Percentiles rank a stretch among this genome's conserved stretches.
Conservation (phyloP, 2,113 vertebrate species). For the Dolichallabes microphthalmus region DNA sequence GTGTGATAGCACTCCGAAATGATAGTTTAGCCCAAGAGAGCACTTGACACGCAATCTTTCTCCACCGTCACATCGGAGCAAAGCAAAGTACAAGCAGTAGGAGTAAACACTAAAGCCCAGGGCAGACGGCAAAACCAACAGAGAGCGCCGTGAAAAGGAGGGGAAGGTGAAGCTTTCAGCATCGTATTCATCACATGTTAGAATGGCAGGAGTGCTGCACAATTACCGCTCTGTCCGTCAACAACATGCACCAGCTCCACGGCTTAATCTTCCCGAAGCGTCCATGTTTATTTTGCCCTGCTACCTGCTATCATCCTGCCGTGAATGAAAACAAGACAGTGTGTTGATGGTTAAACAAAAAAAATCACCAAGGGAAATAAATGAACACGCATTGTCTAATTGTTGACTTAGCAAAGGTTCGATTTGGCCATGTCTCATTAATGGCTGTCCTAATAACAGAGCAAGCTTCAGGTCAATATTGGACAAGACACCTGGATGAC, state of each 20-base stretch:
- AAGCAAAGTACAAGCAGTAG: slow-evolving; percentile 69
- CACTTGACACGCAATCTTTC: slow-evolving; percentile 78
- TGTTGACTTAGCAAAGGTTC: slow-evolving; percentile 28
- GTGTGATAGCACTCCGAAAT: slow-evolving; percentile 79
- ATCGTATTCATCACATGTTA: slow-evolving; percentile 38
- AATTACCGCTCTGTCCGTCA: slow-evolving; percentile 55
- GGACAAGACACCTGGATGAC: slow-evolving; percentile 27
- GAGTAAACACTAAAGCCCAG: slow-evolving; percentile 73
- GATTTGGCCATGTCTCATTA: slow-evolving; percentile 34
- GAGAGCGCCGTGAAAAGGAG: slow-evolving; percentile 19
- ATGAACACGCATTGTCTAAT: slow-evolving; percentile 15
- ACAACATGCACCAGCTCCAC: slow-evolving; percentile 12
- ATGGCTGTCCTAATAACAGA: slow-evolving; percentile 1
- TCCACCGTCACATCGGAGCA: slow-evolving; percentile 67
- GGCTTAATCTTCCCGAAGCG: slow-evolving; percentile 22
- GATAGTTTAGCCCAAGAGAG: slow-evolving; percentile 79
- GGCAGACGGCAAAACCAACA: slow-evolving; percentile 59
- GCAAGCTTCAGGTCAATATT: not conserved
- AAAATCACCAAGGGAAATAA: slow-evolving; percentile 17
- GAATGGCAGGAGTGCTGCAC: slow-evolving; percentile 29
- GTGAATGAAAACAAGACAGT: slow-evolving; percentile 39
- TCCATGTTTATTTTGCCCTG: slow-evolving; percentile 34
- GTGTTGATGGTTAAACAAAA: slow-evolving; percentile 36
- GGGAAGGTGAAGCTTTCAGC: slow-evolving; percentile 25
- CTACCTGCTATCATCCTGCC: not conserved